A percentile compares a stretch with the other conserved stretches of the same genome.
phyloP scores from a whole-genome alignment of 2,888 invertebrate species.

The Disparrhopalites patrizii region DNA sequence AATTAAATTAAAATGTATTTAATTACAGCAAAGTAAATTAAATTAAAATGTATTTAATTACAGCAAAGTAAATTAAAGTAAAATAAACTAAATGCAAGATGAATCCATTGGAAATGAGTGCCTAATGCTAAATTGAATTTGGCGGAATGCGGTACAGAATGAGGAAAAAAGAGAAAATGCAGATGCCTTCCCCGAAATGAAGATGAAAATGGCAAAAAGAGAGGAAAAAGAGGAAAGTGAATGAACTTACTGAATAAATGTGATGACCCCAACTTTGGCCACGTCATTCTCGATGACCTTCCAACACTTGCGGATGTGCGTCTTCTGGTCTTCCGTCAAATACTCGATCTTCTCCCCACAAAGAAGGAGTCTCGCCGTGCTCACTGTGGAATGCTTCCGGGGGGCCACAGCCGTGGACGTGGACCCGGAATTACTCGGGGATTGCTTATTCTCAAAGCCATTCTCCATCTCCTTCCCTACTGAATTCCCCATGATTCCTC shows the following conservation, averaged over 20 bases:
- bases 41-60: too few species aligned
- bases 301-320: constrained; percentile 52
- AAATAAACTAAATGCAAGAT: too few species aligned
- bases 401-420: constrained; percentile 29
- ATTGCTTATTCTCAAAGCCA: constrained; percentile 2
- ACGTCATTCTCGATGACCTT: constrained; percentile 53
- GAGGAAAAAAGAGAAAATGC: too few species aligned
- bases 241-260: constrained; percentile 53
- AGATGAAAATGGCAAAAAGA: too few species aligned
- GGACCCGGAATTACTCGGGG: constrained; percentile 20
- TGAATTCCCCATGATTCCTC: constrained; percentile 38
- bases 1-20: too few species aligned
- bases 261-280: constrained; percentile 53
- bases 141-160: too few species aligned
- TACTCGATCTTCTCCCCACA: constrained; percentile 44
- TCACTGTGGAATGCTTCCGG: constrained; percentile 46
- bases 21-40: too few species aligned
- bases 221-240: not conserved
- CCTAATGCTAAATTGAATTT: too few species aligned
- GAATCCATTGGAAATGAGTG: too few species aligned
- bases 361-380: constrained; percentile 43
- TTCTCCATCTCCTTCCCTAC: constrained; percentile 38
- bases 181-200: too few species aligned
- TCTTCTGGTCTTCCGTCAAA: constrained; percentile 50
- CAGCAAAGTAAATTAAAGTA: too few species aligned